These are phyloP conservation scores for Xiphorhynchus erythropygius DNA, from an alignment of 2,797 vertebrate species.

Conservation along the genomic window DNA sequence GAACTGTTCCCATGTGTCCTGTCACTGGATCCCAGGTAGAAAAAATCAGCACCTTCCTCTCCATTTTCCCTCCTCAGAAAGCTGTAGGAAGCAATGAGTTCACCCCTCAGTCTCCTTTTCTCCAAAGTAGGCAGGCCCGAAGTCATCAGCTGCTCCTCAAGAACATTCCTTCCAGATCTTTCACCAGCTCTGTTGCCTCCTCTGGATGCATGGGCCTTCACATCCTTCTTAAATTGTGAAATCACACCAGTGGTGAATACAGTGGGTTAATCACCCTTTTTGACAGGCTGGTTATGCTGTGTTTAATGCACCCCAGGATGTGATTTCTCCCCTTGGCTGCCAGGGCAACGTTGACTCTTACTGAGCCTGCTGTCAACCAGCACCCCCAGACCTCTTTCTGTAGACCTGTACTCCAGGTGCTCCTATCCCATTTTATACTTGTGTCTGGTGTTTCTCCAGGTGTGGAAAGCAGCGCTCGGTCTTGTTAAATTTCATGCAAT, in stretches of 20 bases:
- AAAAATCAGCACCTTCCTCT: not conserved
- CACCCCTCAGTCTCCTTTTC: not conserved
- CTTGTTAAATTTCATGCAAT: not conserved
- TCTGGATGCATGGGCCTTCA: not conserved
- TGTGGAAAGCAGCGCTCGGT: not conserved
- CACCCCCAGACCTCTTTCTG: not conserved
- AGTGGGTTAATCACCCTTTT: fast-evolving
- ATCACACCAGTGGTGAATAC: not conserved
- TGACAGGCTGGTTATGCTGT: not conserved
- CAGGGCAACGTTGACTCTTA: not conserved
- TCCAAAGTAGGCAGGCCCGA: fast-evolving
- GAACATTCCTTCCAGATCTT: not conserved
- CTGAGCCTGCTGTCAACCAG: fast-evolving
- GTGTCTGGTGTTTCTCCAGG: not conserved
- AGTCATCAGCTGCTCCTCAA: not conserved
- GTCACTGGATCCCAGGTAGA: not conserved
- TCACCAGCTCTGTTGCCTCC: not conserved
- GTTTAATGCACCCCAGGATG: not conserved
- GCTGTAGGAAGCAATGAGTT: not conserved
- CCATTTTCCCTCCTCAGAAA: not conserved
- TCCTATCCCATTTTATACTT: not conserved
- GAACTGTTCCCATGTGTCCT: not conserved
- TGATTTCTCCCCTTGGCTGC: fast-evolving
- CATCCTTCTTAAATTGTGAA: not conserved
- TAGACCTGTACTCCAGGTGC: not conserved